Evolutionary conservation across 2,113 vertebrate genomes (phyloP).

Genomic region (Mugil cephalus): DNA sequence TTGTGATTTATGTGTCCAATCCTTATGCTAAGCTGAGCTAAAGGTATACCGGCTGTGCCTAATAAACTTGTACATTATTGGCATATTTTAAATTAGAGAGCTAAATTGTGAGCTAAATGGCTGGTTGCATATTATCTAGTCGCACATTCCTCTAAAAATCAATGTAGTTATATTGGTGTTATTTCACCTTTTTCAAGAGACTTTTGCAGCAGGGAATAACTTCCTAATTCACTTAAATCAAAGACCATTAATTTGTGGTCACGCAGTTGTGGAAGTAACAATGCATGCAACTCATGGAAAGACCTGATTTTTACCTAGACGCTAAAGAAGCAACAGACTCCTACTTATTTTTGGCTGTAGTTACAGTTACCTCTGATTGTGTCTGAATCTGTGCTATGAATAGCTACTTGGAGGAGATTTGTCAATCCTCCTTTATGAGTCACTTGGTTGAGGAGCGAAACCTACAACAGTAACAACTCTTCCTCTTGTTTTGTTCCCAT

Average conservation of each 20-base stretch:
- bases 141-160: too few relatives aligned
- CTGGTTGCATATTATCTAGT: too few relatives aligned
- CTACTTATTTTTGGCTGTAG: background rate
- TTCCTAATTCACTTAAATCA: background rate
- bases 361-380: background rate
- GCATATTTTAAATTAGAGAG: too few relatives aligned
- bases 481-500: background rate
- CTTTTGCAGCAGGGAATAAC: background rate
- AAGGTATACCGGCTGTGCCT: too few relatives aligned
- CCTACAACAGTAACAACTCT: background rate
- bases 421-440: conserved; percentile 1
- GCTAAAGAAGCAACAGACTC: background rate
- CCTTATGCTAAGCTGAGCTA: too few relatives aligned
- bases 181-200: too few relatives aligned
- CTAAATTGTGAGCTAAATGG: too few relatives aligned
- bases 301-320: background rate
- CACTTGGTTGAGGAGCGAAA: background rate
- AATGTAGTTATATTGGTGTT: too few relatives aligned
- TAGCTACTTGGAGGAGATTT: background rate
- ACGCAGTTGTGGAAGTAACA: background rate
- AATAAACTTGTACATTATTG: too few relatives aligned
- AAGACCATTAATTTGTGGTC: background rate
- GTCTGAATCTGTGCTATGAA: background rate
- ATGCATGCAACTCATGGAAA: background rate
- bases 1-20: too few relatives aligned